Percentiles rank a stretch among this genome's conserved stretches.
phyloP scores from a whole-genome alignment of 2,797 vertebrate species.

The Zenarchopterus dispar region DNA sequence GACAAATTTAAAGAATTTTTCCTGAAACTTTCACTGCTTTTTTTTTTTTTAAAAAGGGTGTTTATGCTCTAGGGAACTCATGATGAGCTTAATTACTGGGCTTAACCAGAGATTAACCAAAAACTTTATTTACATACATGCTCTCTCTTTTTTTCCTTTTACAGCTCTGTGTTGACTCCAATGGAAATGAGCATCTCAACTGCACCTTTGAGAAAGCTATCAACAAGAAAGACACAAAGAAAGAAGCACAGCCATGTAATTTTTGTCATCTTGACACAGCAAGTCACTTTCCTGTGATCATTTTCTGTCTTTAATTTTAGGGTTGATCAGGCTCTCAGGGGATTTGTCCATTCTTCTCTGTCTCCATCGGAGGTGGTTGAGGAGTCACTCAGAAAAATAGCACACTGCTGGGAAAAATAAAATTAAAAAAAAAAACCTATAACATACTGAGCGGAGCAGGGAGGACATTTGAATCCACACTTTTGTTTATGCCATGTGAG shows the following conservation, averaged over 20 bases:
- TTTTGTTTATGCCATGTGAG: neutral
- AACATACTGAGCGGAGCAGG: neutral
- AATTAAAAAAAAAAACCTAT: neutral
- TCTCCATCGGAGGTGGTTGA: slow-evolving; percentile 53
- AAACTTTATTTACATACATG: too few relatives aligned
- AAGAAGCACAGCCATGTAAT: neutral
- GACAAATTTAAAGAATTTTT: too few relatives aligned
- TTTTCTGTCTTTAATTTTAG: slow-evolving; percentile 72
- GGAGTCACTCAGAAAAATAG: slow-evolving; percentile 8
- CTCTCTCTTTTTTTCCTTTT: too few relatives aligned
- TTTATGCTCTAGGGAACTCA: too few relatives aligned
- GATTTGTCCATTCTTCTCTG: slow-evolving; percentile 51
- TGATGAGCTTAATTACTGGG: too few relatives aligned
- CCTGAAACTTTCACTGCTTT: too few relatives aligned
- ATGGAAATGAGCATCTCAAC: too few relatives aligned
- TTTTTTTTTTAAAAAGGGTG: too few relatives aligned
- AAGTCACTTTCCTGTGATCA: slow-evolving; percentile 46
- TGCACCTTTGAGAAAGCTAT: slow-evolving; percentile 9
- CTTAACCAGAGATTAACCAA: too few relatives aligned
- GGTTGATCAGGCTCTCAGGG: slow-evolving; percentile 73
- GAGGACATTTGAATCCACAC: neutral
- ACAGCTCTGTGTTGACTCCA: too few relatives aligned
- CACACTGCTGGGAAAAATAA: slow-evolving; percentile 45
- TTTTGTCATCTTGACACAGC: slow-evolving; percentile 45
- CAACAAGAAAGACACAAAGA: neutral